Evolutionary conservation across 1,140 invertebrate species (phyloP), one percentile per base, ranked within the genome.

Genomic region (Drosophila athabasca): DNA sequence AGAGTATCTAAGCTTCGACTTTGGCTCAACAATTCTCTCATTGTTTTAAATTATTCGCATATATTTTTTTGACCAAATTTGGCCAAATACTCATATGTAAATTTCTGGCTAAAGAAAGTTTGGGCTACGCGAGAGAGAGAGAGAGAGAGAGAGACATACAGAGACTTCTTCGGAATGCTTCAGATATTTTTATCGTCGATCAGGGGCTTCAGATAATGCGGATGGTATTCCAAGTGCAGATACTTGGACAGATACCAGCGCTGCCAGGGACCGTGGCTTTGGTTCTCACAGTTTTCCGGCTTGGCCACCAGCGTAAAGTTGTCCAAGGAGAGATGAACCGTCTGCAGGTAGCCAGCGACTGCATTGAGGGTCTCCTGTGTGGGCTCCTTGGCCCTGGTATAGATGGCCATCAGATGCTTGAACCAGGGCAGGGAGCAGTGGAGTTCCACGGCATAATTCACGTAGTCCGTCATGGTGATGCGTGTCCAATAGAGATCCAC

Each of bases 101-200:
- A 75, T 75, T 74, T 75, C 54, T 49, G 71, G 52, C 46, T 17
- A 64, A 85, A 81, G 82, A 87, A 87, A 84, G 82, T 87, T 81
- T 81, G 58, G 24, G 35, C 11, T 3, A 13, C 11, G 2, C 1
- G 35, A 39, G 41, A 61, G 48, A 49, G 44, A 45, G 41, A 41
- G 55, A 67, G 24, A 35, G 26, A 5, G 9, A 22, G 9, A 39
- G 44, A 57, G 17, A 19, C 0, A 19, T 19, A 19, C 17, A 19
- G 46, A 64, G 43, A 29, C 17, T 13, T 26, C 50, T 31, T 24
- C 39, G 29, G 39, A 29, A n/a, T 19, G 41, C 35, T 46, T 85
- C 52, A 87, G 55, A 87, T 78, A 60, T 82, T 66, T 51, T 70
- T 24, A 54, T 88, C 68, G 5, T 66, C 13, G 4, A 68, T 60